Percentiles rank a stretch among this genome's conserved stretches.
phyloP scores from a whole-genome alignment of 2,888 invertebrate species.

The Brachypalpus laphriformis region DNA sequence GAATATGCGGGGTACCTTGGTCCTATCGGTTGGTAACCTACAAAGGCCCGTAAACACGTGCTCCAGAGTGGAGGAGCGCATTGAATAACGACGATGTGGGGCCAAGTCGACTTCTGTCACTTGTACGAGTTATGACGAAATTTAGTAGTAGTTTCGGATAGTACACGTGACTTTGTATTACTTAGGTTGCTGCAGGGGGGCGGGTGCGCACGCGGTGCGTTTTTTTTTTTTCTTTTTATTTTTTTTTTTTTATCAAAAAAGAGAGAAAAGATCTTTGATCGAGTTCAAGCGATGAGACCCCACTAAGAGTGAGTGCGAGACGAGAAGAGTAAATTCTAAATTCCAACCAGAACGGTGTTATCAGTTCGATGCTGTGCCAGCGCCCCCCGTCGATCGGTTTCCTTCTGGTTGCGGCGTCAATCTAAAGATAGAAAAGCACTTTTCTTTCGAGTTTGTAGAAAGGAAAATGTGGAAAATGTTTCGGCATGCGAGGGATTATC shows the following conservation, averaged over 20 bases:
- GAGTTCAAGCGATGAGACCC: conserved; percentile 21
- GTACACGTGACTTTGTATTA: conserved; percentile 61
- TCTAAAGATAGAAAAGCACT: conserved; percentile 43
- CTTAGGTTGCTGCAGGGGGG: conserved; percentile 29
- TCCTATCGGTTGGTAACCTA: conserved; percentile 61
- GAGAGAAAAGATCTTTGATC: conserved; percentile 35
- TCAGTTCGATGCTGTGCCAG: not conserved
- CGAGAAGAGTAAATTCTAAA: conserved; percentile 37
- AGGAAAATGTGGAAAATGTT: not conserved
- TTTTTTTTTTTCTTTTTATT: no score
- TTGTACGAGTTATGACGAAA: conserved; percentile 46
- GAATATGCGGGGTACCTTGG: not conserved
- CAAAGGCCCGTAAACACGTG: conserved; percentile 60
- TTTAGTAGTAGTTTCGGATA: not conserved
- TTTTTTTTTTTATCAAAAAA: conserved; percentile 20
- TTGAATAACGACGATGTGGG: not conserved
- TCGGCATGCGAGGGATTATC: conserved; percentile 1
- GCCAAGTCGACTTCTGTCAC: conserved; percentile 31
- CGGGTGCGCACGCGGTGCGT: no score
- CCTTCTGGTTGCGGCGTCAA: not conserved
- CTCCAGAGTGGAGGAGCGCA: conserved; percentile 7
- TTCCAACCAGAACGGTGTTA: conserved; percentile 44
- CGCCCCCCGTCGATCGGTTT: not conserved
- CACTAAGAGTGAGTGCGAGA: not conserved
- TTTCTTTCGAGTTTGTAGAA: not conserved